These are phyloP conservation scores for Hyles vespertilio DNA, from an alignment of 1,140 invertebrate genomes.

Conservation along the genomic window DNA sequence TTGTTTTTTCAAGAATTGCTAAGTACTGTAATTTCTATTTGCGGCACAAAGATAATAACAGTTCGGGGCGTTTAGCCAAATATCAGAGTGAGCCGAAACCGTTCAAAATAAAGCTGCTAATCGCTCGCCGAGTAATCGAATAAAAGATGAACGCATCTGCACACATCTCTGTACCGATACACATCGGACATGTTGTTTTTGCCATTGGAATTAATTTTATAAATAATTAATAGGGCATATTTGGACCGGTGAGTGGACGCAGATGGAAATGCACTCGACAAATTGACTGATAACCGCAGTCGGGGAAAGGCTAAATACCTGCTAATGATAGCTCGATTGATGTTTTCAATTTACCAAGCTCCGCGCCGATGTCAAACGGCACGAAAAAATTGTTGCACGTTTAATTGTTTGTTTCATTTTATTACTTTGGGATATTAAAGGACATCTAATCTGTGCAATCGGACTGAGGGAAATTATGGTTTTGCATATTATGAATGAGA, in stretches of 20 bases:
- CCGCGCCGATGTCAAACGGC: background rate
- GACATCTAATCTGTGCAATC: too few relatives aligned
- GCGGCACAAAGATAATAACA: too few relatives aligned
- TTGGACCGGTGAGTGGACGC: slow-evolving; percentile 51
- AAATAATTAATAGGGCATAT: slow-evolving; percentile 71
- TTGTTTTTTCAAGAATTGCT: too few relatives aligned
- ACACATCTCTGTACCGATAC: slow-evolving; percentile 13
- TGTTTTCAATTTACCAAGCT: slow-evolving; percentile 33
- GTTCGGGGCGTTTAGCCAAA: background rate
- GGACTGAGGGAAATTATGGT: too few relatives aligned
- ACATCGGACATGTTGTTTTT: slow-evolving; percentile 53
- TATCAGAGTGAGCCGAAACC: background rate
- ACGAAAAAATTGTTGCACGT: too few relatives aligned
- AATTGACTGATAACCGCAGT: slow-evolving; percentile 72
- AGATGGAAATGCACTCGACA: slow-evolving; percentile 69
- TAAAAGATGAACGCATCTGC: slow-evolving; percentile 42
- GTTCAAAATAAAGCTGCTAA: slow-evolving; percentile 10
- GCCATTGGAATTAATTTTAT: slow-evolving; percentile 67
- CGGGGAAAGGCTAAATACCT: slow-evolving; percentile 68
- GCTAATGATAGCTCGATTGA: slow-evolving; percentile 67
- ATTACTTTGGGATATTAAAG: too few relatives aligned
- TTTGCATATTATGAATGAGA: too few relatives aligned
- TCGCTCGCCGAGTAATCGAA: slow-evolving; percentile 52
- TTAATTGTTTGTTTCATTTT: too few relatives aligned
- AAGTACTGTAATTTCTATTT: too few relatives aligned